Percentiles rank a stretch among this genome's conserved stretches.
These are phyloP conservation scores for Euleptes europaea DNA, from an alignment of 2,113 vertebrate genomes.

Conservation along the genomic window DNA sequence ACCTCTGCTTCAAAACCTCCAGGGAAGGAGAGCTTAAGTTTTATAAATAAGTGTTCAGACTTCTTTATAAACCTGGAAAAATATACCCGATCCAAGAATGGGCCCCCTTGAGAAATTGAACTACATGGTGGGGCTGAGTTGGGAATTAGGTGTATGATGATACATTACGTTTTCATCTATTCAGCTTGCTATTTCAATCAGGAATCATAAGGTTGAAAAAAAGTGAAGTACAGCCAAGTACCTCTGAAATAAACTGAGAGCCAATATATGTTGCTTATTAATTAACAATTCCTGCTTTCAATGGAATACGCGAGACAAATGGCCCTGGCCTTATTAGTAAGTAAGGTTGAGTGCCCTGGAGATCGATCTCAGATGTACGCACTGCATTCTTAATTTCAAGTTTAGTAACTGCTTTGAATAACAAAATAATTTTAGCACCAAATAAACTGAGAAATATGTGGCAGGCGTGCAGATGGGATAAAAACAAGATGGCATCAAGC, in stretches of 20 bases:
- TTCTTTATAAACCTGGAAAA: too few relatives aligned
- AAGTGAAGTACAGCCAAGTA: neutral
- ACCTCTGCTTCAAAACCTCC: too few relatives aligned
- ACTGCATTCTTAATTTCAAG: neutral
- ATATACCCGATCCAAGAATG: too few relatives aligned
- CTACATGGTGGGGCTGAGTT: too few relatives aligned
- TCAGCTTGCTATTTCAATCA: too few relatives aligned
- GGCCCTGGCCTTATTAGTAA: too few relatives aligned
- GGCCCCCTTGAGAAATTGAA: too few relatives aligned
- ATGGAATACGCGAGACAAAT: neutral
- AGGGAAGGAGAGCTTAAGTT: too few relatives aligned
- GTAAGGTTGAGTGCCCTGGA: neutral
- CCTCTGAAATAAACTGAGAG: neutral
- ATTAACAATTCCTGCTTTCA: neutral
- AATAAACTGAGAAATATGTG: neutral
- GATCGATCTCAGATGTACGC: neutral
- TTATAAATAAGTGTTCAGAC: too few relatives aligned
- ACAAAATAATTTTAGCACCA: neutral
- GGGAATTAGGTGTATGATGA: neutral
- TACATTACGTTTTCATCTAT: neutral
- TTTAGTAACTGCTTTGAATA: neutral
- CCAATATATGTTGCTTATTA: neutral
- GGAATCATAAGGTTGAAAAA: neutral
- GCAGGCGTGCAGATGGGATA: neutral
- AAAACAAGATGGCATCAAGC: neutral